Base-by-base conservation (phyloP, 2,113 vertebrate genomes). In the Capreolus pygargus region DNA sequence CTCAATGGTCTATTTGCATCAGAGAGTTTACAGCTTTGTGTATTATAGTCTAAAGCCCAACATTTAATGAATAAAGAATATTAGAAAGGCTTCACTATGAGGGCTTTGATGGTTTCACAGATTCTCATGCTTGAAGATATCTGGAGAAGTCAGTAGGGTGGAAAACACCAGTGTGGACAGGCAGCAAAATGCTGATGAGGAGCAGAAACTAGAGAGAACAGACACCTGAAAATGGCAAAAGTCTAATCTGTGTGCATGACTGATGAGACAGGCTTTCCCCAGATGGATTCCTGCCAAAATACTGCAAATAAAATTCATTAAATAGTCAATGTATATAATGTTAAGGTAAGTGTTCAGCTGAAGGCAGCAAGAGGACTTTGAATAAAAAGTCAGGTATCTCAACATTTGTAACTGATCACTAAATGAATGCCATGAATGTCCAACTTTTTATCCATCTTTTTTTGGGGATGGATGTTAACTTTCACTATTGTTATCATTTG, bases 231-330 rank as follows among this genome's bases (percentile, higher is more conserved):
- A 95, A 94, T 45, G 85, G 36, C 61, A 81, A 89, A 94, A 14
- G 25, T 45, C 54, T 84, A 60, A 60, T 95, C 45, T 94, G 47
- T 74, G 64, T 87, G 96, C 74, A 58, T 92, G 91, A 23, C 79
- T 94, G 19, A 43, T 45, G 27, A 87, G 70, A 95, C 45, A 92
- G 86, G n/a, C n/a, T n/a, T 87, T 91, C 27, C 50, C 70, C 16
- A 95, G 92, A 70, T 17, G 16, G 74, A 85, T 95, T 96, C 13
- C 17, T 21, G 19, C 52, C 83, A 10, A 43, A 86, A 87, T 10
- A 85, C n/a, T 79, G 54, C 74, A 92, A 95, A 95, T 76, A 60
- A 95, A 94, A 82, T n/a, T 28, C 6, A 92, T 87, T 64, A 85
- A 90, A 76, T 96, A 95, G 85, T 97, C 97, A 90, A 52, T 58